Evolutionary conservation across 2,888 invertebrate species (phyloP).

Genomic region (Xanthia togata): DNA sequence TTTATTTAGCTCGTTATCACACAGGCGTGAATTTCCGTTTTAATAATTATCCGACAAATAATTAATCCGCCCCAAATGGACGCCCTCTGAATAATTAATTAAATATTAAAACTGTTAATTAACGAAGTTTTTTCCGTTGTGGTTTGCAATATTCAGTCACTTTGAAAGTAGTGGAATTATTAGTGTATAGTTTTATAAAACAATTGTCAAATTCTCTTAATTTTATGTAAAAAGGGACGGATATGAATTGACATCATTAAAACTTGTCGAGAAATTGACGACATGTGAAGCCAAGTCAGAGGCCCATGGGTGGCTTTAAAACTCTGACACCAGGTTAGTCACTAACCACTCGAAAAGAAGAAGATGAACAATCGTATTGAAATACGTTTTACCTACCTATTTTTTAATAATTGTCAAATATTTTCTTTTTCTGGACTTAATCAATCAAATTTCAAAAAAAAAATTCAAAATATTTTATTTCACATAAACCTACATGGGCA

Average conservation of each 20-base stretch:
- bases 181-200: slow-evolving; percentile 1
- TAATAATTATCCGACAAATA: slow-evolving; percentile 44
- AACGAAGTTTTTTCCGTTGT: slow-evolving; percentile 28
- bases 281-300: no score
- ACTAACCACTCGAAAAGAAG: no score
- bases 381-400: not conserved
- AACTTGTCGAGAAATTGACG: no score
- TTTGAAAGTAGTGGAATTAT: slow-evolving; percentile 22
- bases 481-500: no score
- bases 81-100: slow-evolving; percentile 52
- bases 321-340: no score
- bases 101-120: slow-evolving; percentile 47
- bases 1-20: slow-evolving; percentile 16
- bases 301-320: no score
- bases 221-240: not conserved
- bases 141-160: slow-evolving; percentile 31
- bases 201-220: slow-evolving; percentile 3
- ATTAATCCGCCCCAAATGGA: slow-evolving; percentile 47
- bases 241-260: not conserved
- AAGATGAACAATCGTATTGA: not conserved
- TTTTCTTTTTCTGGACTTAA: no score
- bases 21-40: slow-evolving; percentile 23
- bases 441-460: no score
- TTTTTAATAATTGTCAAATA: not conserved
- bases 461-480: no score